These are phyloP conservation scores for Forbesichthys agassizii DNA, from an alignment of 2,113 vertebrate species.

Conservation along the genomic window DNA sequence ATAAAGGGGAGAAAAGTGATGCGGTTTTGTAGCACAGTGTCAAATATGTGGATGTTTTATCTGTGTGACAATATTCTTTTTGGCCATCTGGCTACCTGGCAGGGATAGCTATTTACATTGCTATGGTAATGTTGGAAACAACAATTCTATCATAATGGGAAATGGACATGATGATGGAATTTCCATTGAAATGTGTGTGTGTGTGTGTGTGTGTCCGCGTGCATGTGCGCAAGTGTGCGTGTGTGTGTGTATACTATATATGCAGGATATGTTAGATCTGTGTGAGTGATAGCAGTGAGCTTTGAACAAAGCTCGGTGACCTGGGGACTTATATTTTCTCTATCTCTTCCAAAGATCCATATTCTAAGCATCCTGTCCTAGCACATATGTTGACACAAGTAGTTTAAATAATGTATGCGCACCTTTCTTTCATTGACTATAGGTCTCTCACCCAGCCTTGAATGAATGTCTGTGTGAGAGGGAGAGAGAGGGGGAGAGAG, in stretches of 20 bases:
- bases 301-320: slow-evolving; percentile 36
- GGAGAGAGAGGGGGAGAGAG: slow-evolving; percentile 30
- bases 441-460: neutral
- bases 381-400: too few species aligned
- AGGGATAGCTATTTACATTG: slow-evolving; percentile 49
- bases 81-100: slow-evolving; percentile 35
- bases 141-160: slow-evolving; percentile 52
- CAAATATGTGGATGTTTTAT: slow-evolving; percentile 43
- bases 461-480: slow-evolving; percentile 20
- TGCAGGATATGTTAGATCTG: slow-evolving; percentile 23
- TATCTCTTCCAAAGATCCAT: slow-evolving; percentile 14
- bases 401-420: neutral
- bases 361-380: neutral
- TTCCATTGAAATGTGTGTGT: slow-evolving; percentile 44
- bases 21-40: slow-evolving; percentile 16
- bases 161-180: slow-evolving; percentile 55
- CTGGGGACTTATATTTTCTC: slow-evolving; percentile 21
- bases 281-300: slow-evolving; percentile 32
- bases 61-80: slow-evolving; percentile 22
- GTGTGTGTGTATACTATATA: slow-evolving; percentile 5
- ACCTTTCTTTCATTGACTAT: neutral
- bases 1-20: neutral
- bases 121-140: slow-evolving; percentile 61
- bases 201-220: neutral
- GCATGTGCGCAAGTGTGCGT: too few species aligned